Evolutionary conservation across 64 coral and sea anemone species (phyloP).

Genomic region (Pachyseris speciosa): DNA sequence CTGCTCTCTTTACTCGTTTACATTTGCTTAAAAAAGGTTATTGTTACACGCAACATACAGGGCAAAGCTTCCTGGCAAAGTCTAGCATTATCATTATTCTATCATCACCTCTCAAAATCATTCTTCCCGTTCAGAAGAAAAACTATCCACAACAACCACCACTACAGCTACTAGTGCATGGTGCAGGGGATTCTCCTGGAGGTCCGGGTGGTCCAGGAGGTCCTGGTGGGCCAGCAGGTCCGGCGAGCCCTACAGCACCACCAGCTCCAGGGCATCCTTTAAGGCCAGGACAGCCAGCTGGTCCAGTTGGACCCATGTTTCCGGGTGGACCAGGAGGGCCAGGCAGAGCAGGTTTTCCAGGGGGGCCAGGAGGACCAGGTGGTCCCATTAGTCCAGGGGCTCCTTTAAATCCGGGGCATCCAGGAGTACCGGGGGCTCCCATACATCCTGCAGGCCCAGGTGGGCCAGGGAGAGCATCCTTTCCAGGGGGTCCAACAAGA

Average conservation of each 20-base stretch:
- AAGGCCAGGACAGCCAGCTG: constrained; percentile 2
- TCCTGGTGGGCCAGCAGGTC: constrained; percentile 27
- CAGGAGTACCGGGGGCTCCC: constrained; percentile 40
- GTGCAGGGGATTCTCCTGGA: constrained; percentile 4
- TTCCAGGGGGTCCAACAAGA: constrained; percentile 62
- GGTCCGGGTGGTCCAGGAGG: constrained; percentile 38
- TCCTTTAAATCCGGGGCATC: constrained; percentile 20
- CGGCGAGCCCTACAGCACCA: constrained; percentile 10
- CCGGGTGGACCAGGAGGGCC: constrained; percentile 33
- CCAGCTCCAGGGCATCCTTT: constrained; percentile 1
- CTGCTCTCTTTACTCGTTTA: too few relatives aligned
- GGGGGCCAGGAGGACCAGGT: constrained; percentile 23
- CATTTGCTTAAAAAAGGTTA: too few relatives aligned
- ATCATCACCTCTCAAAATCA: too few relatives aligned
- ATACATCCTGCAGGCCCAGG: constrained; percentile 62
- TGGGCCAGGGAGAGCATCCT: constrained; percentile 49
- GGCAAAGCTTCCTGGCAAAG: too few relatives aligned
- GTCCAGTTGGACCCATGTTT: neutral
- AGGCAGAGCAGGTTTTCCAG: constrained; percentile 20
- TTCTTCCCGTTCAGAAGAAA: too few relatives aligned
- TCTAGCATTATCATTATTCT: too few relatives aligned
- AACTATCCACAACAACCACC: neutral
- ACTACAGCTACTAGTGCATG: neutral
- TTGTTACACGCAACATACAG: too few relatives aligned
- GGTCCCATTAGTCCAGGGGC: constrained; percentile 23